Evolutionary conservation across 2,888 invertebrate genomes (phyloP).

Genomic region (Melieria omissa): DNA sequence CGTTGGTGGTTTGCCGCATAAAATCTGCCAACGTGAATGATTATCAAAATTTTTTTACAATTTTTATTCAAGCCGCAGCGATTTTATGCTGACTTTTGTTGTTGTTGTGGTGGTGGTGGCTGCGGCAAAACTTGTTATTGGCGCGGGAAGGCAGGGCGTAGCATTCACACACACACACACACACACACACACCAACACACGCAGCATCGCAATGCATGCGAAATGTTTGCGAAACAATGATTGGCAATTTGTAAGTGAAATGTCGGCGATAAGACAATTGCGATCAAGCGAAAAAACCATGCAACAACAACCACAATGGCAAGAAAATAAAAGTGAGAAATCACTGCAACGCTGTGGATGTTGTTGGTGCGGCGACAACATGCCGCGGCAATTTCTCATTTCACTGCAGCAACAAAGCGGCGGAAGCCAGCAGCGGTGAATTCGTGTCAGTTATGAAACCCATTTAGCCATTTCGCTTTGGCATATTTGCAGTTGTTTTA

Average conservation of each 20-base stretch:
- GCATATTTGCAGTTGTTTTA: slow-evolving; percentile 45
- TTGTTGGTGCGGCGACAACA: slow-evolving; percentile 6
- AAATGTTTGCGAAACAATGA: slow-evolving; percentile 44
- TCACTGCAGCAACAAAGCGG: slow-evolving; percentile 4
- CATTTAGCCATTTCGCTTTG: slow-evolving; percentile 22
- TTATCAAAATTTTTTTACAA: slow-evolving; percentile 33
- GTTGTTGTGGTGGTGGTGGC: background rate
- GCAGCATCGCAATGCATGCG: slow-evolving; percentile 32
- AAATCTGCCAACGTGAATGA: slow-evolving; percentile 39
- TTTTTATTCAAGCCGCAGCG: background rate
- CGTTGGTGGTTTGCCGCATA: background rate
- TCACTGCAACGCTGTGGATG: no score
- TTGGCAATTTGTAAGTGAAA: slow-evolving; percentile 51
- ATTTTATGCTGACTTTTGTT: background rate
- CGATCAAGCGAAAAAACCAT: slow-evolving; percentile 24
- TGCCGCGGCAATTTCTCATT: slow-evolving; percentile 17
- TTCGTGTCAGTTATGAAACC: slow-evolving; percentile 53
- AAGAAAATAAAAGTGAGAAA: slow-evolving; percentile 11
- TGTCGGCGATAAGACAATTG: slow-evolving; percentile 40
- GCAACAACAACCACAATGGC: slow-evolving; percentile 19
- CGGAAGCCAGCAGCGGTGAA: slow-evolving; percentile 1
- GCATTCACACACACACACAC: slow-evolving; percentile 28
- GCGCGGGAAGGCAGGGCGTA: background rate
- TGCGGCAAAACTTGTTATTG: slow-evolving; percentile 23
- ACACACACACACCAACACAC: background rate